Percentiles rank a stretch among this genome's conserved stretches.
Conservation (phyloP, 2,888 invertebrate species). For the Bellardia pandia region DNA sequence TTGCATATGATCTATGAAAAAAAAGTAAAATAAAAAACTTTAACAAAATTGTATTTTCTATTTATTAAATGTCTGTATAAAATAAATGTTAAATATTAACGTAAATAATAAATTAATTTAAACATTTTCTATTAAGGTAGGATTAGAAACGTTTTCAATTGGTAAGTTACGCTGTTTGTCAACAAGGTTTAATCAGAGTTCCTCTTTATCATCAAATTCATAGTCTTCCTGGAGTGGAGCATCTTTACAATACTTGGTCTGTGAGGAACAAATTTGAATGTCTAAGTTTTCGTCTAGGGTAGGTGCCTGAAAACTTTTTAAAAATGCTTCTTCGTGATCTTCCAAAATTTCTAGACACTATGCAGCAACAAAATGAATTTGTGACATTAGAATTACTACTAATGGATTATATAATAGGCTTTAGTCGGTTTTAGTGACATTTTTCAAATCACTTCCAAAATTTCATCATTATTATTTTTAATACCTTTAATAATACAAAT, state of each 20-base stretch:
- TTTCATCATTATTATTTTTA: too few relatives aligned
- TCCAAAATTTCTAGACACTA: constrained; percentile 83
- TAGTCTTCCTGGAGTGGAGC: constrained; percentile 82
- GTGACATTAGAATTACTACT: not conserved
- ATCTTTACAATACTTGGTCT: constrained; percentile 85
- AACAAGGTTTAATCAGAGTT: constrained; percentile 78
- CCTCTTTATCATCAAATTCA: constrained; percentile 81
- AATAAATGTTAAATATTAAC: constrained; percentile 58
- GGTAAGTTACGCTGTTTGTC: not conserved
- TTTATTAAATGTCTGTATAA: constrained; percentile 8
- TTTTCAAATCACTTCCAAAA: too few relatives aligned
- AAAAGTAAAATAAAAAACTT: not conserved
- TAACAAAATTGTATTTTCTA: not conserved
- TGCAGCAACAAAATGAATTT: not conserved
- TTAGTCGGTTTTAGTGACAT: too few relatives aligned
- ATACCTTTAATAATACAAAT: too few relatives aligned
- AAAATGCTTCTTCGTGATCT: constrained; percentile 81
- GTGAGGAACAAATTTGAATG: constrained; percentile 85
- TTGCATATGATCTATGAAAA: too few relatives aligned
- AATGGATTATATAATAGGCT: not conserved
- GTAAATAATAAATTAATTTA: constrained; percentile 48
- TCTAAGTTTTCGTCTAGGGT: constrained; percentile 83
- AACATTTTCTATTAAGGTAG: constrained; percentile 46
- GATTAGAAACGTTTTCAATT: constrained; percentile 20
- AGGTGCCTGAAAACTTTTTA: constrained; percentile 82